Conservation (phyloP, 1,140 invertebrate genomes). For the Drosophila mayri region DNA sequence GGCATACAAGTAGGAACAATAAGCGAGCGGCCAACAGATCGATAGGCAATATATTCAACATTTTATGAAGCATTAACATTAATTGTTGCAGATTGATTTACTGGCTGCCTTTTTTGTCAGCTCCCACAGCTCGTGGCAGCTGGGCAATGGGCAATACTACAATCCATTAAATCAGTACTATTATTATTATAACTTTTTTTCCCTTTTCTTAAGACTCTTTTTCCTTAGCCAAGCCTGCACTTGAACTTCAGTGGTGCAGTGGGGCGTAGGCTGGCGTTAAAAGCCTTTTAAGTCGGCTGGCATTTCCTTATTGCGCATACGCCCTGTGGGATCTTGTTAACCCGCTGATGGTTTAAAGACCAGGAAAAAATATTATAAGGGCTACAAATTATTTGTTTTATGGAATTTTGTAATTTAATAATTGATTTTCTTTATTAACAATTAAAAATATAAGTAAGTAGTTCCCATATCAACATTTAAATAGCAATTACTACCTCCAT, state of each 20-base stretch:
- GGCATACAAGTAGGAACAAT: slow-evolving; percentile 64
- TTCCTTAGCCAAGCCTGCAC: slow-evolving; percentile 16
- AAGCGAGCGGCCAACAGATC: not conserved
- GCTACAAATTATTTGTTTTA: too few relatives aligned
- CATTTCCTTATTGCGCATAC: slow-evolving; percentile 77
- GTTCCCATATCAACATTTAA: not conserved
- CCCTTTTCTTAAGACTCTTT: slow-evolving; percentile 11
- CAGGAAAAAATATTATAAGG: not conserved
- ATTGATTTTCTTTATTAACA: not conserved
- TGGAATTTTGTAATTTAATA: not conserved
- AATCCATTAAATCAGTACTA: slow-evolving; percentile 17
- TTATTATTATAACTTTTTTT: slow-evolving; percentile 52
- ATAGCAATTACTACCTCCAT: slow-evolving; percentile 1
- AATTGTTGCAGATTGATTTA: slow-evolving; percentile 74
- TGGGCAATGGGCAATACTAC: not conserved
- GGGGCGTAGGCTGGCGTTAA: slow-evolving; percentile 42
- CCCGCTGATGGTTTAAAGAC: not conserved
- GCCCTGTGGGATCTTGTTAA: slow-evolving; percentile 46
- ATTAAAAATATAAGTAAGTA: not conserved
- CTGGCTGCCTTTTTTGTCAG: slow-evolving; percentile 13
- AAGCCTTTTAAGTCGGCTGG: slow-evolving; percentile 40
- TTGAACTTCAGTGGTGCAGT: slow-evolving; percentile 41
- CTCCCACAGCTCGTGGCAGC: slow-evolving; percentile 6
- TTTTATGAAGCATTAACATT: slow-evolving; percentile 71
- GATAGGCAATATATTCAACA: slow-evolving; percentile 54